A percentile compares a stretch with the other conserved stretches of the same genome.
Conservation (phyloP, 2,113 vertebrate species). For the Oreamnos americanus region DNA sequence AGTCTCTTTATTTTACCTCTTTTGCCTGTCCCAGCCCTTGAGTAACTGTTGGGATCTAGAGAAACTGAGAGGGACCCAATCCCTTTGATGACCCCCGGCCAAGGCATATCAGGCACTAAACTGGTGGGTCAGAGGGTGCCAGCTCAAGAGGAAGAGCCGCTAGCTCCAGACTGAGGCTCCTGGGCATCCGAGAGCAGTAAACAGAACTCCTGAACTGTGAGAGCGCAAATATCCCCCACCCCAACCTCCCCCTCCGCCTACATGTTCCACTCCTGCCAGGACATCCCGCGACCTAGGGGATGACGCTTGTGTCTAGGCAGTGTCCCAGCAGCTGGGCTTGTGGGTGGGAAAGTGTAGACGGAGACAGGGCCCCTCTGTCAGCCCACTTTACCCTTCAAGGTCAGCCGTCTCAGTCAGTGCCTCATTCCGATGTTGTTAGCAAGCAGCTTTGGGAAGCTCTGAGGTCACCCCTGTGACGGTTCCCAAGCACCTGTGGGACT, state of each 20-base stretch:
- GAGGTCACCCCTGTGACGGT: slow-evolving; percentile 31
- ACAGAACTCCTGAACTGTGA: background rate
- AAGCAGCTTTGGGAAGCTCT: slow-evolving; percentile 59
- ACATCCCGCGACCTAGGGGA: background rate
- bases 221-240: background rate
- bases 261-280: background rate
- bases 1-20: background rate
- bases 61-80: background rate
- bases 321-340: background rate
- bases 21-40: background rate
- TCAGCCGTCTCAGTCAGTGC: background rate
- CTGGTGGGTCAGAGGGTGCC: background rate
- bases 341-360: background rate
- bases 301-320: background rate
- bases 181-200: background rate
- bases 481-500: slow-evolving; percentile 60
- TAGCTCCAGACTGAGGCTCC: background rate
- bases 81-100: background rate
- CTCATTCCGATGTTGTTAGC: slow-evolving; percentile 49
- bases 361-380: background rate
- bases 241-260: background rate
- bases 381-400: background rate
- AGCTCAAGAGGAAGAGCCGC: background rate
- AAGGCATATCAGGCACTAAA: background rate
- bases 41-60: background rate